Conservation (phyloP, 1,140 invertebrate genomes). For the Camponotus pennsylvanicus region DNA sequence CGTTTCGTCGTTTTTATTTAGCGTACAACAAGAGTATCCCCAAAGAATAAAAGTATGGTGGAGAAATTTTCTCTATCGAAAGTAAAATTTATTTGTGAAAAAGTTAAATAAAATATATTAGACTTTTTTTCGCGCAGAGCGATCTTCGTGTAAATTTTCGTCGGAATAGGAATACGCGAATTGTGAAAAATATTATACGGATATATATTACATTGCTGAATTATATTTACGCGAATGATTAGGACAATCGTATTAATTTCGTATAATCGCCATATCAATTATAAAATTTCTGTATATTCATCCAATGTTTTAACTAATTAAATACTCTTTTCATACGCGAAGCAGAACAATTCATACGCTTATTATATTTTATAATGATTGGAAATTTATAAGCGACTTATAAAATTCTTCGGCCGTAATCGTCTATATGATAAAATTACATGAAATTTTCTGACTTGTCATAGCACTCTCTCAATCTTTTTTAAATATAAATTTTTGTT, state of each 20-base stretch:
- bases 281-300: constrained; percentile 68
- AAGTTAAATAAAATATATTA: constrained; percentile 36
- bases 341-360: constrained; percentile 63
- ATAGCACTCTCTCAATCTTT: constrained; percentile 53
- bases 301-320: constrained; percentile 57
- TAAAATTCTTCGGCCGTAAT: constrained; percentile 48
- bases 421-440: constrained; percentile 59
- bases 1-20: constrained; percentile 54
- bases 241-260: constrained; percentile 48
- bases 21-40: constrained; percentile 65
- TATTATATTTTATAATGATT: constrained; percentile 67
- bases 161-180: constrained; percentile 44
- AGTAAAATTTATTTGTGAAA: constrained; percentile 47
- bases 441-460: constrained; percentile 62
- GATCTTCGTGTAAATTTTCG: constrained; percentile 41
- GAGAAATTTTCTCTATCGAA: constrained; percentile 63
- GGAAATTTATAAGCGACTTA: constrained; percentile 51
- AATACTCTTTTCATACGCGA: constrained; percentile 65
- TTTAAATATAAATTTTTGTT: constrained; percentile 44
- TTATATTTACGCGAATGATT: constrained; percentile 62
- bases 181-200: constrained; percentile 50
- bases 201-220: constrained; percentile 34
- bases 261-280: constrained; percentile 22
- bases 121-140: constrained; percentile 14
- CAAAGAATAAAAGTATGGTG: constrained; percentile 66